phyloP scores from a whole-genome alignment of 2,797 vertebrate genomes.

The Myotis vivesi region DNA sequence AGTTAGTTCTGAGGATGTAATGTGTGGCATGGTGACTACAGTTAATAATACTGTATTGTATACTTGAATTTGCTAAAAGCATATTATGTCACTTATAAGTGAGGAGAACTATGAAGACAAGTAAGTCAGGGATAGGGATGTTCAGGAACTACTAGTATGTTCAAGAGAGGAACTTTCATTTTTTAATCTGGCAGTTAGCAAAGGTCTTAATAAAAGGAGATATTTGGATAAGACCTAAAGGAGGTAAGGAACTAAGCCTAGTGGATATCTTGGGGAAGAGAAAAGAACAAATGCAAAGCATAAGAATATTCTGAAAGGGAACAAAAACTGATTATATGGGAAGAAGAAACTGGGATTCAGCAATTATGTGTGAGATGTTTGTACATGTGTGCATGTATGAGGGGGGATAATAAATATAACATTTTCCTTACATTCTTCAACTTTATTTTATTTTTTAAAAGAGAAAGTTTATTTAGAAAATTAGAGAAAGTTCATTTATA shows the following conservation, averaged over 20 bases:
- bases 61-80: too few relatives aligned
- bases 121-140: not conserved
- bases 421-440: not conserved
- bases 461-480: not conserved
- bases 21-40: too few relatives aligned
- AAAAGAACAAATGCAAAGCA: not conserved
- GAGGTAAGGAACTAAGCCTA: not conserved
- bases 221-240: too few relatives aligned
- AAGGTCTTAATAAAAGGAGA: not conserved
- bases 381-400: not conserved
- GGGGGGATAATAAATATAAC: not conserved
- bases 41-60: too few relatives aligned
- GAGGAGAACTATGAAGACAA: not conserved
- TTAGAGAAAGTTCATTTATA: not conserved
- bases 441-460: not conserved
- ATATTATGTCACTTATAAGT: not conserved
- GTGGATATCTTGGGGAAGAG: not conserved
- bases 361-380: not conserved
- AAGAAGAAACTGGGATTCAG: not conserved
- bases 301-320: not conserved
- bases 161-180: not conserved
- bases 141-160: not conserved
- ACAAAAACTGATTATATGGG: not conserved
- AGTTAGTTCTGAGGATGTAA: too few relatives aligned
- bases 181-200: not conserved